Base-by-base conservation (phyloP, 2,113 vertebrate species). In the Sylvilagus bachmani region DNA sequence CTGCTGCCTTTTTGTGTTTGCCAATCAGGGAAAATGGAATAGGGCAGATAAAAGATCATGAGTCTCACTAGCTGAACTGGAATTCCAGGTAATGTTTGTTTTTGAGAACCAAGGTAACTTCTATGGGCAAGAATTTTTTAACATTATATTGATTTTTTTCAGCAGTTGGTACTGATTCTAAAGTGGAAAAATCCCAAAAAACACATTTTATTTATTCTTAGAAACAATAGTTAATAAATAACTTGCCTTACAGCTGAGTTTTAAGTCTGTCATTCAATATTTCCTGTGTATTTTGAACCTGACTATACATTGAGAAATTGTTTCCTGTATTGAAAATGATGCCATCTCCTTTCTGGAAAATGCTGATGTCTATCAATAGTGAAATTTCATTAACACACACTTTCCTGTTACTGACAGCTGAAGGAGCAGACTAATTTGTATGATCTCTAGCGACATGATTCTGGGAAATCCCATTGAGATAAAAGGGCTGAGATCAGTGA, bases 291-390 rank as follows among this genome's bases (percentile, higher is more conserved):
- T 84, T 94, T 95, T 55, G n/a, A 75, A 85, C 25, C 13, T 61
- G 33, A 66, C 79, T 94, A 36, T 90, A 36, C 61, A 78, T 92
- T 82, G 94, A 89, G 62, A 96, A 92, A 95, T 92, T 88, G 10
- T 79, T 96, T 96, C 83, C 86, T 95, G 89, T 14, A 61, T 83
- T 95, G 92, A 80, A 95, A 96, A 88, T 93, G 89, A 97, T 84
- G 62, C 70, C 62, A 81, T 90, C 82, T 94, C 66, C 53, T 96
- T 97, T 94, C 91, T 87, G 96, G 94, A 97, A 96, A 96, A 95
- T 19, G 49, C 27, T 25, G 66, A 61, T 83, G 38, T 86, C 86
- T 89, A n/a, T 95, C 93, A 94, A 84, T 77, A 85, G 36, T 12
- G 29, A 96, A 96, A 96, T 95, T 67, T 83, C 79, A 94, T 97